Evolutionary conservation across 2,888 invertebrate species (phyloP).

Genomic region (Drosophila putrida): DNA sequence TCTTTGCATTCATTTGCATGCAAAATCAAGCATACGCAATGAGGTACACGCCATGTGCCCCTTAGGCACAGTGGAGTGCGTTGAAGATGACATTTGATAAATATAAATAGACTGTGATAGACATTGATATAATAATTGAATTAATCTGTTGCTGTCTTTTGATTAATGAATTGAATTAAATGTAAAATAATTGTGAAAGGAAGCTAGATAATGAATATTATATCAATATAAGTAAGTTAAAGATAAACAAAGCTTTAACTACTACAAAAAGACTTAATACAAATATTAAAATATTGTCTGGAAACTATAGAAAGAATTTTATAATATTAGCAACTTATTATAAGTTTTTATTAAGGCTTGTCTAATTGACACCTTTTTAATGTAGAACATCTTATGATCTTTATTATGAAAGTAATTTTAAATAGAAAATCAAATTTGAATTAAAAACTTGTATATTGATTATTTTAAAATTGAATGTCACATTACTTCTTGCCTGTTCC

Average conservation of each 20-base stretch:
- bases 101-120: neutral
- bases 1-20: slow-evolving; percentile 78
- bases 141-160: neutral
- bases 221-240: too few relatives aligned
- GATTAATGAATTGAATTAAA: neutral
- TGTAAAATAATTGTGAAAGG: neutral
- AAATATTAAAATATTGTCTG: too few relatives aligned
- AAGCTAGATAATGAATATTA: neutral
- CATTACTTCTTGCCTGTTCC: neutral
- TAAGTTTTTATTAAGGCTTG: neutral
- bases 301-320: too few relatives aligned
- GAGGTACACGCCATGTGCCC: slow-evolving; percentile 17
- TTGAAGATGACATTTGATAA: slow-evolving; percentile 2
- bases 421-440: too few relatives aligned
- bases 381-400: too few relatives aligned
- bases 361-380: too few relatives aligned
- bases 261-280: too few relatives aligned
- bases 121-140: neutral
- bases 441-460: too few relatives aligned
- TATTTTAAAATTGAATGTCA: neutral
- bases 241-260: too few relatives aligned
- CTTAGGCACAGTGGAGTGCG: slow-evolving; percentile 47
- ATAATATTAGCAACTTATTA: neutral
- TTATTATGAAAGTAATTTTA: too few relatives aligned
- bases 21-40: slow-evolving; percentile 63